Conservation (phyloP, 2,888 invertebrate genomes). For the Orchesella flavescens region DNA sequence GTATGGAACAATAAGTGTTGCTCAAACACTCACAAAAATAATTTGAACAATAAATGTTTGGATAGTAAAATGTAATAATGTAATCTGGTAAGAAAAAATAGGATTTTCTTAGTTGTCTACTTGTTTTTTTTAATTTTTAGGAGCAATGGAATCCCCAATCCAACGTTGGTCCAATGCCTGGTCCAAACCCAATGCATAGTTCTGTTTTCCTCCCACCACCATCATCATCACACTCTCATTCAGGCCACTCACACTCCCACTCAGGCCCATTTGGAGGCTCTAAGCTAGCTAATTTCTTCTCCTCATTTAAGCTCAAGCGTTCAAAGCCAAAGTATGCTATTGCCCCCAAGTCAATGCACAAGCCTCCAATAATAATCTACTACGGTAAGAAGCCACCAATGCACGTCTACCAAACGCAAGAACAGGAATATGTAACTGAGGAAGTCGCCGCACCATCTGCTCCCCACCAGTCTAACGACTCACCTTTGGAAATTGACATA, state of each 20-base stretch:
- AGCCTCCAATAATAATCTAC: slow-evolving; percentile 74
- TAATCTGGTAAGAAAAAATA: no score
- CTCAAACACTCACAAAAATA: no score
- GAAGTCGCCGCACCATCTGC: slow-evolving; percentile 32
- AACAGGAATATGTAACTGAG: slow-evolving; percentile 34
- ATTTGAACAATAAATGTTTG: neutral
- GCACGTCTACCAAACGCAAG: slow-evolving; percentile 73
- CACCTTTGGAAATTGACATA: neutral
- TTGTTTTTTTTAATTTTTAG: no score
- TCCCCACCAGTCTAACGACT: neutral
- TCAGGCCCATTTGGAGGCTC: slow-evolving; percentile 29
- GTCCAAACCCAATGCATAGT: slow-evolving; percentile 36
- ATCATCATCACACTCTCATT: neutral
- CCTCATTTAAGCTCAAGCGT: slow-evolving; percentile 48
- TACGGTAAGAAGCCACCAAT: slow-evolving; percentile 74
- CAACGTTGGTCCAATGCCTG: slow-evolving; percentile 29
- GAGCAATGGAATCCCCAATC: slow-evolving; percentile 26
- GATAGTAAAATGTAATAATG: neutral
- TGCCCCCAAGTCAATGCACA: slow-evolving; percentile 73
- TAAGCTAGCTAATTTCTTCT: slow-evolving; percentile 43
- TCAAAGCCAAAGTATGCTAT: slow-evolving; percentile 71
- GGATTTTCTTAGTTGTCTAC: no score
- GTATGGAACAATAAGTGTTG: slow-evolving; percentile 10
- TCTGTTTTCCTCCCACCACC: slow-evolving; percentile 17
- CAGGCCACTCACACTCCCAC: neutral